Conservation (phyloP, 1,140 invertebrate genomes). For the Zaprionus gabonicus region DNA sequence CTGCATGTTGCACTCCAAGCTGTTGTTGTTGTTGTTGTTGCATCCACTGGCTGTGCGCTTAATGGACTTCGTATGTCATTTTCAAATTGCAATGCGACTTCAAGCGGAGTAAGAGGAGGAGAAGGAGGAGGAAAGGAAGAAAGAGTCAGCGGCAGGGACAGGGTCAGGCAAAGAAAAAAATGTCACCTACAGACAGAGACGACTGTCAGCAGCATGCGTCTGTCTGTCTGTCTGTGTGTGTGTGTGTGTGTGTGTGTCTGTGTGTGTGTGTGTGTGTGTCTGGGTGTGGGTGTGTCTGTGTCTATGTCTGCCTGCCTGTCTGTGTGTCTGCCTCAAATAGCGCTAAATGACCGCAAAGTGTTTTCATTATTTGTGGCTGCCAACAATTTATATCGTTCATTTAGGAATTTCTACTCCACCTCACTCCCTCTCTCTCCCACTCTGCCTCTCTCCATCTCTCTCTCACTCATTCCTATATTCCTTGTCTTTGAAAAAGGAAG, state of each 20-base stretch:
- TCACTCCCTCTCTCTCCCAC: background rate
- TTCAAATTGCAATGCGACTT: constrained; percentile 82
- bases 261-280: background rate
- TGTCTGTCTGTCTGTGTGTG: constrained; percentile 4
- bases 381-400: constrained; percentile 83
- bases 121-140: background rate
- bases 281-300: constrained; percentile 1
- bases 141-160: background rate
- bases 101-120: constrained; percentile 39
- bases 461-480: background rate
- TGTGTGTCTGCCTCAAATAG: constrained; percentile 71
- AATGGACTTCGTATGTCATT: constrained; percentile 83
- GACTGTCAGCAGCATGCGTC: constrained; percentile 64
- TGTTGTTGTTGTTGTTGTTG: constrained; percentile 36
- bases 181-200: constrained; percentile 67
- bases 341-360: constrained; percentile 82
- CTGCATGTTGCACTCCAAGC: background rate
- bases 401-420: constrained; percentile 69
- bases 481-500: background rate
- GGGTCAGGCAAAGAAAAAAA: constrained; percentile 57
- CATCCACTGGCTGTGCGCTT: constrained; percentile 69
- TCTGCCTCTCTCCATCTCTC: background rate
- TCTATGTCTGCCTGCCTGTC: background rate
- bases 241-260: constrained; percentile 8
- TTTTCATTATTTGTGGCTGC: constrained; percentile 83